phyloP scores from a whole-genome alignment of 2,113 vertebrate species.

The Rhadina sibilatrix region DNA sequence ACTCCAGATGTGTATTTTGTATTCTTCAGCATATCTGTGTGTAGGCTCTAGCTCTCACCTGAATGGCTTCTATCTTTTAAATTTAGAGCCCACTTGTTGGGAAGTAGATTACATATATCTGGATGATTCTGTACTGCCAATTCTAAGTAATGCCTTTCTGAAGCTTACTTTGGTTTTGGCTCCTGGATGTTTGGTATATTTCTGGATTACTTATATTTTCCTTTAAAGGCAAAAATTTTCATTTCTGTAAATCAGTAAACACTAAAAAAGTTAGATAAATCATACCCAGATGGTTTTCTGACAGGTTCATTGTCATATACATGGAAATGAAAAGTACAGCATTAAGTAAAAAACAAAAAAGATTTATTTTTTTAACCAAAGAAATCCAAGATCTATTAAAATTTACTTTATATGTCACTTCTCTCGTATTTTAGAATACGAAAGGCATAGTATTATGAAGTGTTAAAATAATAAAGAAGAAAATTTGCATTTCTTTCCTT shows the following conservation, averaged over 20 bases:
- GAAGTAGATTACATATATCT: neutral
- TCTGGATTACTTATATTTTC: neutral
- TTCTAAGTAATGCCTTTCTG: neutral
- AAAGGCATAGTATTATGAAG: neutral
- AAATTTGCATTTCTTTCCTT: neutral
- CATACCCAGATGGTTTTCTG: neutral
- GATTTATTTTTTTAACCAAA: neutral
- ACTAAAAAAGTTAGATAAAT: neutral
- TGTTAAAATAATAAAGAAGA: neutral
- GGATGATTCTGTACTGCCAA: neutral
- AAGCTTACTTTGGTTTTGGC: neutral
- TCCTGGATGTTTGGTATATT: neutral
- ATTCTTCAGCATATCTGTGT: neutral
- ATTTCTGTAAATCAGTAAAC: neutral
- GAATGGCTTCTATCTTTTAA: neutral
- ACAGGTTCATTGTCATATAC: neutral
- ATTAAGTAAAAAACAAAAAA: neutral
- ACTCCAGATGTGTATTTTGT: neutral
- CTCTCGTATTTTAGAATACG: neutral
- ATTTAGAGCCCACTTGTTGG: neutral
- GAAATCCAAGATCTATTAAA: neutral
- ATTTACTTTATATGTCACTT: neutral
- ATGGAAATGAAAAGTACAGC: neutral
- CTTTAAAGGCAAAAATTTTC: neutral
- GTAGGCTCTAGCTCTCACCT: neutral